These are phyloP conservation scores for Eueides isabella DNA, from an alignment of 1,140 invertebrate genomes.

Conservation along the genomic window DNA sequence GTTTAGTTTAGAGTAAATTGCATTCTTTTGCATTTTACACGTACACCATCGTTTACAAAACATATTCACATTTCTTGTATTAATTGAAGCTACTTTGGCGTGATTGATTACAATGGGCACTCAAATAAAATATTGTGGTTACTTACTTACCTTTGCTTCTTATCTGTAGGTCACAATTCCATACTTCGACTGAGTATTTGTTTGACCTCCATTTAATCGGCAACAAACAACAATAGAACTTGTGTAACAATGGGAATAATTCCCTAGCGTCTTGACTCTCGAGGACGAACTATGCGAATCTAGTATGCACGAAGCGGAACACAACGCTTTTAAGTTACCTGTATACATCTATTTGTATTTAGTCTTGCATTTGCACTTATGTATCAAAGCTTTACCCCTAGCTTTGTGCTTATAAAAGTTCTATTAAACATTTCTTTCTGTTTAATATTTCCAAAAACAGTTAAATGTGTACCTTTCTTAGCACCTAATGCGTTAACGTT, in stretches of 20 bases:
- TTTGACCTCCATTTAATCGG: constrained; percentile 57
- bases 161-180: constrained; percentile 21
- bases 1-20: no score
- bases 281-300: constrained; percentile 39
- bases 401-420: not conserved
- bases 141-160: constrained; percentile 23
- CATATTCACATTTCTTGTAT: not conserved
- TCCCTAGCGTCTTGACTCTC: constrained; percentile 52
- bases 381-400: not conserved
- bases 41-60: constrained; percentile 23
- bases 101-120: constrained; percentile 23
- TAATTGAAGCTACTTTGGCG: constrained; percentile 18
- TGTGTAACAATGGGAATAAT: constrained; percentile 58
- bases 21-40: no score
- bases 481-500: not conserved
- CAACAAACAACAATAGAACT: constrained; percentile 67
- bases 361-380: not conserved
- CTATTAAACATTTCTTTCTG: not conserved
- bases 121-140: constrained; percentile 11
- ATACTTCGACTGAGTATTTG: constrained; percentile 46
- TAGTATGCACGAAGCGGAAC: constrained; percentile 11
- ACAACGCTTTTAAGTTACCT: constrained; percentile 14
- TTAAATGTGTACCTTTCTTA: no score
- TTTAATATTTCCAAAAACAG: no score
- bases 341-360: not conserved